Base-by-base conservation (phyloP, 2,888 invertebrate genomes). In the Neocrepidodera transversa region DNA sequence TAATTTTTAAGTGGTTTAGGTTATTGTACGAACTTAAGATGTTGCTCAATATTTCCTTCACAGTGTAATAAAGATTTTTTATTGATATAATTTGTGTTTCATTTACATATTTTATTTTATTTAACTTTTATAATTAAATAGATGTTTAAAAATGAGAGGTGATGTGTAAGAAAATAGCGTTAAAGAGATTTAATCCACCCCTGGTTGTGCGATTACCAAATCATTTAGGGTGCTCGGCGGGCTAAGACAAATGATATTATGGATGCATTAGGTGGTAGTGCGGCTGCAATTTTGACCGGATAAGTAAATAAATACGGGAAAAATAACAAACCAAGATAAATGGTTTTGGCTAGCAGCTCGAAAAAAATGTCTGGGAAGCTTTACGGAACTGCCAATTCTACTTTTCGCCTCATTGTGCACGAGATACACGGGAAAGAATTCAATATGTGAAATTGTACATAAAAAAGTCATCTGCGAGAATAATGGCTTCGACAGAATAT, bases 271-370 rank as follows among this genome's bases (percentile, higher is more conserved):
- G 74, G 74, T 75, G 68, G 67, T 65, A 71, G 73, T 57, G 66
- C 60, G 68, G 72, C 70, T 64, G 68, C 67, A 70, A 70, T 68
- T 71, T 69, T 75, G 74, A 74, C 75, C 75, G 73, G 71, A 74
- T 75, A 74, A 74, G 71, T 74, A 74, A 73, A 75, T 75, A 74
- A 72, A 68, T 67, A 70, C 67, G 70, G 70, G 67, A 71, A 73
- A 75, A 76, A 71, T 73, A 76, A 75, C 74, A 76, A 77, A 78
- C 75, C 70, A 76, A 76, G 76, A 76, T 76, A 75, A 77, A 78
- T 76, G 75, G 69, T 58, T 61, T 54, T 59, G 69, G 65, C 71
- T 70, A 75, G 68, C 69, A 69, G 70, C 63, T 69, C 68, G 76
- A 74, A 75, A 76, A 76, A 74, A 74, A 73, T 69, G 72, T 68